Base-by-base conservation (phyloP, 2,797 vertebrate species). In the Ctenopoma multispine region DNA sequence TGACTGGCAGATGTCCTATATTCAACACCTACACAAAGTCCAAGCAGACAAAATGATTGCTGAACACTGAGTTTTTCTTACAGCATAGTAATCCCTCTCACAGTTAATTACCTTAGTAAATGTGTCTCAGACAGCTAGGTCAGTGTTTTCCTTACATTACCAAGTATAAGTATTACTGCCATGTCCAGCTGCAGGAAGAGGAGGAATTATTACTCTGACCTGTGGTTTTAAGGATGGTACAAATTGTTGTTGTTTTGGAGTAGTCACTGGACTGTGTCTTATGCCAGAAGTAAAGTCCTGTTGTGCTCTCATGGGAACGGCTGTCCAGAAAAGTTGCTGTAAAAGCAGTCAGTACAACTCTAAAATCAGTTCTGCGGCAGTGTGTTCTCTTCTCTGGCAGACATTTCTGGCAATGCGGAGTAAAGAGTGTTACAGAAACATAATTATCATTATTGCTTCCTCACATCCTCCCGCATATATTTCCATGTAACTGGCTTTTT, bases 1-100 rank as follows among this genome's bases (percentile, higher is more conserved):
- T 80, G 72, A 84, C 54, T 69, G 80, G 69, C 78, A 75, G 72
- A n/a, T 20, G 7, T 82, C 77, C 55, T 61, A 36, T 27, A 1
- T 70, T 81, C 58, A 63, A 61, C 77, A 63, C 77, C 77, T 58
- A 75, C 84, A 49, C 71, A 74, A 58, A 56, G 68, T 66, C 61
- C 50, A 3, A 36, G 46, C 1, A 31, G 27, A 11, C 67, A 6
- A 61, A 51, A 64, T 79, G 48, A 75, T 47, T 11, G 21, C 29
- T 50, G 59, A 72, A 40, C 12, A 27, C 62, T 64, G 20, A 68
- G 69, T 72, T 69, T 66, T 61, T 73, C 43, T 74, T 36, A 38
- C 27, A 36, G 13, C 41, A 66, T 36, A 72, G 56, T 65, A 66
- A 79, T 77, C 66, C 57, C 43, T 63, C 58, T 23, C 62, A 44